Evolutionary conservation across 2,797 vertebrate species (phyloP).

Genomic region (Cuculus canorus): DNA sequence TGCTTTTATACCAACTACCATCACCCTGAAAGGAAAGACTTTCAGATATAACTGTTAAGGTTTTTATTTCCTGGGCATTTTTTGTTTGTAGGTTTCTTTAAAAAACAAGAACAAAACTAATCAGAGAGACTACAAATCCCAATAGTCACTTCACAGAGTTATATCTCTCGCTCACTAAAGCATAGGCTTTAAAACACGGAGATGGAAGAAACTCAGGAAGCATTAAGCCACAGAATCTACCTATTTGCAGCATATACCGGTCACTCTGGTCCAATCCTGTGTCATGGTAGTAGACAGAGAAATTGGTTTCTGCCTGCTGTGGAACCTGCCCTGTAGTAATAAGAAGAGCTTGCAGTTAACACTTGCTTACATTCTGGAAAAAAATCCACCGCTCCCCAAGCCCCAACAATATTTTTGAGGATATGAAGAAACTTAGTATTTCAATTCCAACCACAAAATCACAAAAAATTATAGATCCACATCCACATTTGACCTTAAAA

Average conservation of each 20-base stretch:
- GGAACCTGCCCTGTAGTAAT: not conserved
- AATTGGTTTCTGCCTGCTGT: not conserved
- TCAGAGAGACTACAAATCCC: not conserved
- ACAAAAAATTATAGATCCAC: no score
- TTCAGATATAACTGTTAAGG: not conserved
- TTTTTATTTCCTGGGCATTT: not conserved
- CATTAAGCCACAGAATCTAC: not conserved
- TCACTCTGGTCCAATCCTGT: not conserved
- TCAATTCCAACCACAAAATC: not conserved
- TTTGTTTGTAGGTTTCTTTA: not conserved
- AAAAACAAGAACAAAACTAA: not conserved
- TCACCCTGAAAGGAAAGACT: not conserved
- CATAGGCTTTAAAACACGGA: fast-evolving
- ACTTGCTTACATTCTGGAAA: not conserved
- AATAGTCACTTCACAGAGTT: not conserved
- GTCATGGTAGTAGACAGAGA: not conserved
- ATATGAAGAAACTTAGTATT: not conserved
- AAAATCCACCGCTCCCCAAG: not conserved
- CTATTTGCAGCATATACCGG: not conserved
- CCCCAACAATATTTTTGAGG: not conserved
- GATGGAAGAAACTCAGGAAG: not conserved
- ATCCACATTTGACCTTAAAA: not conserved
- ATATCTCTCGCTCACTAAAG: not conserved
- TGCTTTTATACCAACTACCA: not conserved
- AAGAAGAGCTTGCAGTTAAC: not conserved